Percentiles rank a stretch among this genome's conserved stretches.
These are phyloP conservation scores for Ceyx erithaca DNA, from an alignment of 2,797 vertebrate species.

Conservation along the genomic window DNA sequence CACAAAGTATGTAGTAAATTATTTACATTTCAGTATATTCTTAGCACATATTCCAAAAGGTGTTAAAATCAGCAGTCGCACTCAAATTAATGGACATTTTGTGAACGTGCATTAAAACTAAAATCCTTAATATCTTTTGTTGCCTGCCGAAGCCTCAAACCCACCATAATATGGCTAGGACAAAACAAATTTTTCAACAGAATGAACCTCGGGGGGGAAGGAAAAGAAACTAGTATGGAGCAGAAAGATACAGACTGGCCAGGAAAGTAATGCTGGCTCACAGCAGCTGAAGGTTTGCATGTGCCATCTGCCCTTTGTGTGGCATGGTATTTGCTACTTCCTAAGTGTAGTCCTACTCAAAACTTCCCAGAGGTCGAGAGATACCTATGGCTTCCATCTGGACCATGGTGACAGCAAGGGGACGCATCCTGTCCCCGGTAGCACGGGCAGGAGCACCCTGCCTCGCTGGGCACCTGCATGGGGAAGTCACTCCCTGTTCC, in stretches of 20 bases:
- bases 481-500: accelerated
- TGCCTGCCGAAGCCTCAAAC: neutral
- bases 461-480: accelerated
- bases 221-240: neutral
- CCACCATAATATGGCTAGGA: neutral
- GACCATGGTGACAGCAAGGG: accelerated
- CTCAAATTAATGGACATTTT: slow-evolving; percentile 24
- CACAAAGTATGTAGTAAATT: slow-evolving; percentile 47
- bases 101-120: neutral
- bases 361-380: accelerated
- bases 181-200: slow-evolving; percentile 11
- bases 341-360: accelerated
- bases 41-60: slow-evolving; percentile 24
- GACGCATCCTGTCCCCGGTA: too few relatives aligned
- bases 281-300: neutral
- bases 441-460: accelerated
- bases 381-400: neutral
- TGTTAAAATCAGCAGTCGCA: slow-evolving; percentile 30
- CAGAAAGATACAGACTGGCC: neutral
- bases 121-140: neutral
- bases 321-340: accelerated
- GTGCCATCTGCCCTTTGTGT: neutral
- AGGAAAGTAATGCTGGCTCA: neutral
- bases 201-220: neutral
- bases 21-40: slow-evolving; percentile 56